Percentiles rank a stretch among this genome's conserved stretches.
These are phyloP conservation scores for Sinodicranocentrus sp. DNA, from an alignment of 2,888 invertebrate genomes.

Conservation along the genomic window DNA sequence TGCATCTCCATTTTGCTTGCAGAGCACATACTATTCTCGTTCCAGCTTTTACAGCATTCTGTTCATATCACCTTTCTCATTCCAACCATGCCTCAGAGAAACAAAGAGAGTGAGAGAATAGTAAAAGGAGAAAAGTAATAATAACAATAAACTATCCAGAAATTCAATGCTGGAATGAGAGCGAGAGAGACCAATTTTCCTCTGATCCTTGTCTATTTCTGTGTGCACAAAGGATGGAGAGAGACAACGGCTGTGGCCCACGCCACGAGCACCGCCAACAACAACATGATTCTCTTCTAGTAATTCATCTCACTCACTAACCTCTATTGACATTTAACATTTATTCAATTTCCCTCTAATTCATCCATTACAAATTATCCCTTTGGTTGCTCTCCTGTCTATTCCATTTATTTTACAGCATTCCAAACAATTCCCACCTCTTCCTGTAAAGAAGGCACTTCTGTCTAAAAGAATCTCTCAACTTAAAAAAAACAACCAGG, in stretches of 20 bases:
- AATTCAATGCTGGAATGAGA: neutral
- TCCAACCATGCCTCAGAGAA: constrained; percentile 59
- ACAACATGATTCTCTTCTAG: constrained; percentile 24
- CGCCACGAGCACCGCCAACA: neutral
- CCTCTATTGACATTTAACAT: constrained; percentile 71
- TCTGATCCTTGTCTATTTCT: neutral
- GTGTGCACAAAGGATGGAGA: neutral
- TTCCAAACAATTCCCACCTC: neutral
- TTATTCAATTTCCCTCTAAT: constrained; percentile 71
- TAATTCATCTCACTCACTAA: constrained; percentile 64
- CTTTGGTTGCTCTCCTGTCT: constrained; percentile 40
- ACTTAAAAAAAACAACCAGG: too few species aligned
- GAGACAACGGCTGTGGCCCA: neutral
- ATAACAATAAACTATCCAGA: constrained; percentile 10
- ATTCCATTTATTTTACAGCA: constrained; percentile 48
- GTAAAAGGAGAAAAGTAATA: constrained; percentile 10
- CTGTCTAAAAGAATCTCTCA: too few species aligned
- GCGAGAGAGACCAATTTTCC: neutral
- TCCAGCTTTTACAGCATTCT: constrained; percentile 29
- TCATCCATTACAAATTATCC: constrained; percentile 66
- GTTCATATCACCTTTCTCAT: constrained; percentile 17
- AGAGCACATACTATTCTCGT: constrained; percentile 51
- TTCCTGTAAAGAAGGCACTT: too few species aligned
- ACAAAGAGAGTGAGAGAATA: constrained; percentile 24
- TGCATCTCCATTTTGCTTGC: constrained; percentile 59